Evolutionary conservation across 92 coral and sea anemone genomes (phyloP), one percentile per base, ranked within the genome.

Genomic region (Bergia puertoricense): DNA sequence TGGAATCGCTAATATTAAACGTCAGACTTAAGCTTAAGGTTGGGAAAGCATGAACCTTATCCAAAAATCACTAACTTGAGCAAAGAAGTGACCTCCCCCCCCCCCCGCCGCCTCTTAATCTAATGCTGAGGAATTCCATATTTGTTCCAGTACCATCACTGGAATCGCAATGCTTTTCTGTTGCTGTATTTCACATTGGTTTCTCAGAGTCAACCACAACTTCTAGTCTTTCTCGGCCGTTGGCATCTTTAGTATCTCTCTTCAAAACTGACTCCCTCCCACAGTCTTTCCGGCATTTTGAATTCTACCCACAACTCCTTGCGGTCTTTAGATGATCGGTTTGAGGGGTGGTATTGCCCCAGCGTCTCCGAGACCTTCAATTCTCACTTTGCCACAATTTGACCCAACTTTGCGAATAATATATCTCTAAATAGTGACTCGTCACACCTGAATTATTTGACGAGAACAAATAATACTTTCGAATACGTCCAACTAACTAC

Each of bases 131-230:
- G 75, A 69, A 69, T 18, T 36, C 75, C 75, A 9, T 69, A 23
- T 69, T 69, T 5, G 75, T 69, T 69, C 75, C 75, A 69, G 39
- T 69, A 69, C 15, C 75, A 39, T 4, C n/a, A 69, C 9, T 36
- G 37, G 75, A 69, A 69, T 30, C 39, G 75, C 39, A 69, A 36
- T 69, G 75, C 75, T 69, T 23, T 69, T 36, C 75, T 36, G 13
- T 69, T 69, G 39, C 23, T 23, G 75, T 69, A 69, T 69, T 23
- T 69, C 74, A n/a, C 40, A 69, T 69, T 69, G 74, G 74, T n/a
- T 69, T 69, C 38, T 69, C 39, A 69, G 74, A n/a, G 39, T 69
- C 74, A n/a, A 69, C 74, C 13, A 69, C 74, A 69, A 69, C 74
- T 69, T 69, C 74, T 69, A 36, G 11, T 23, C 74, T 69, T 69